Percentiles rank a stretch among this genome's conserved stretches.
phyloP scores from a whole-genome alignment of 2,113 vertebrate genomes.

The Aegotheles bennettii region DNA sequence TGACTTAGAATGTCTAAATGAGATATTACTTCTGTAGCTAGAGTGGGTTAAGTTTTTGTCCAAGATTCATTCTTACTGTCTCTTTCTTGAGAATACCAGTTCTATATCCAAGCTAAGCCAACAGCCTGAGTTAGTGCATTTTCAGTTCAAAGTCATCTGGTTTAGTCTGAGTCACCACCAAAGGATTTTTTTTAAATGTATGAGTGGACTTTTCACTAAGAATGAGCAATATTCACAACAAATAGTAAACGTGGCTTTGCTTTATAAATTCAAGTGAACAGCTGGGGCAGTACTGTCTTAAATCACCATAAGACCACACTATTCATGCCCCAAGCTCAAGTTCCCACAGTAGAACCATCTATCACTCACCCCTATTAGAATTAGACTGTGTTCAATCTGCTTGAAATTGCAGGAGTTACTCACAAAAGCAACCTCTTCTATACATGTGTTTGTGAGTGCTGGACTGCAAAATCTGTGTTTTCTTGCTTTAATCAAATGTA shows the following conservation, averaged over 20 bases:
- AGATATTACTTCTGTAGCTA: background rate
- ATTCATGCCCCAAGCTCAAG: background rate
- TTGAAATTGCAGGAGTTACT: background rate
- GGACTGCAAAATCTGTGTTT: background rate
- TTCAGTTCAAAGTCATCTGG: background rate
- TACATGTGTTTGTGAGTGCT: background rate
- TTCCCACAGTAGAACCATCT: background rate
- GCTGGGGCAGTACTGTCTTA: background rate
- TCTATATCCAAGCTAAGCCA: background rate
- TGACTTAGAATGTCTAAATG: background rate
- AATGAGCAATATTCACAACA: background rate
- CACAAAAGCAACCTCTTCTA: background rate
- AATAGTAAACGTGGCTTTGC: background rate
- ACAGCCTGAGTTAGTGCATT: background rate
- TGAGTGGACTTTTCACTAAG: background rate
- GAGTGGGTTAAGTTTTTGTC: background rate
- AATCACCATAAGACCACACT: background rate
- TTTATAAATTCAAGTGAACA: background rate
- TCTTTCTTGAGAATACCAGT: background rate
- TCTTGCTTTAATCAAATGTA: slow-evolving; percentile 3
- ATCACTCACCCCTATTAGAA: background rate
- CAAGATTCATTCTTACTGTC: background rate
- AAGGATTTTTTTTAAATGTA: background rate
- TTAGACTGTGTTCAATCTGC: background rate
- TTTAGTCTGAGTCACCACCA: background rate